Base-by-base conservation (phyloP, 2,113 vertebrate genomes). In the Poecilia latipinna region DNA sequence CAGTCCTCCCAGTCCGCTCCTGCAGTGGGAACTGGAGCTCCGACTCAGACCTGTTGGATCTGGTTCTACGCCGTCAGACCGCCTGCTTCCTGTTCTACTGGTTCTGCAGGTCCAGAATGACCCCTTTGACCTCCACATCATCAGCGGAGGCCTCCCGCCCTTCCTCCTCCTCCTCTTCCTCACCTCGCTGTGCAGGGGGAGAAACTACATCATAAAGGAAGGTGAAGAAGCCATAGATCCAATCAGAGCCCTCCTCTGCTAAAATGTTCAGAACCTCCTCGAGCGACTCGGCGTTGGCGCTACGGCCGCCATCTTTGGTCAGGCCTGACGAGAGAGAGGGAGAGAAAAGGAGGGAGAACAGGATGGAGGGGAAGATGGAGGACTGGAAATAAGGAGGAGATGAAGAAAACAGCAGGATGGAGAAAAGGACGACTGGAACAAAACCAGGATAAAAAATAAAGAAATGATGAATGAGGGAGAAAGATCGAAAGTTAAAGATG, bases 201-300 rank as follows among this genome's bases (percentile, higher is more conserved):
- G 96, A 95, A 92, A 97, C 95, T 94, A 97, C 94, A 92, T 98
- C 97, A 97, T 96, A 96, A 83, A 99, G 96, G 96, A 97, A 97
- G 86, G 96, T 96, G 94, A 97, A 95, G 95, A 98, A 97, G 92
- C 97, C 97, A 96, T 96, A 96, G 95, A 98, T 96, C 97, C 97
- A 99, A 98, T 98, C 97, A 95, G 97, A 97, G 92, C 96, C 96
- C 93, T 98, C 97, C 94, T 99, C 96, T 71, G 97, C 96, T 97
- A 98, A 98, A 97, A 97, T 96, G 96, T 97, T 96, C 94, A 97
- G 95, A 94, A 97, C 95, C 94, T 98, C 96, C 95, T 97, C 96
- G 92, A 97, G 96, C 85, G 96, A 98, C 94, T 97, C 96, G 90
- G 95, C 95, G 90, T 95, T 96, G 92, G 95, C 96, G 90, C 95